phyloP scores from a whole-genome alignment of 2,113 vertebrate genomes.

The Chascanopsetta lugubris region DNA sequence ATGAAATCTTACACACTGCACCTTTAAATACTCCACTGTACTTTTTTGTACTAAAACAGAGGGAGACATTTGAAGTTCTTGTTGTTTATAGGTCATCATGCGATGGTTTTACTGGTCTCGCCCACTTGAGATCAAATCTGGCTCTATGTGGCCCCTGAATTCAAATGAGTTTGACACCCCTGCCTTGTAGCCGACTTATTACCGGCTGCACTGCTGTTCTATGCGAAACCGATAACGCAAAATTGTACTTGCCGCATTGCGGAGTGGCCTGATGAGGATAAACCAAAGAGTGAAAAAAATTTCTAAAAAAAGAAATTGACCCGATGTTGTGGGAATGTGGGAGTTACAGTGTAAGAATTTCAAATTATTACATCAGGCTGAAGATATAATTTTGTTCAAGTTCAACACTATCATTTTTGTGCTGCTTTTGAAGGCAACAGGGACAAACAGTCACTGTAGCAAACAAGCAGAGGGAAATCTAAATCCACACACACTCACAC shows the following conservation, averaged over 20 bases:
- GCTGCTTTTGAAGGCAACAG: background rate
- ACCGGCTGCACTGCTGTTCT: constrained; percentile 23
- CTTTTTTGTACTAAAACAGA: too few species aligned
- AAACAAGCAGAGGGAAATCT: constrained; percentile 2
- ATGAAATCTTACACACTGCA: too few species aligned
- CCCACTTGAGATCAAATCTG: too few species aligned
- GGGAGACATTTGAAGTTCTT: too few species aligned
- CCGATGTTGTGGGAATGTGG: constrained; percentile 14
- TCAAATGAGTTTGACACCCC: too few species aligned
- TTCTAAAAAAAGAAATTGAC: constrained; percentile 16
- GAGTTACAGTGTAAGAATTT: constrained; percentile 29
- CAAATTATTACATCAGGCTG: constrained; percentile 58
- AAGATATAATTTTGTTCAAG: constrained; percentile 48
- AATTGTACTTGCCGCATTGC: constrained; percentile 36
- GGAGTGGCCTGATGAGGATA: constrained; percentile 38
- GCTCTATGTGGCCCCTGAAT: too few species aligned
- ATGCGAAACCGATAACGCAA: constrained; percentile 15
- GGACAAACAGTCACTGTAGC: constrained; percentile 20
- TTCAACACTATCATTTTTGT: constrained; percentile 15
- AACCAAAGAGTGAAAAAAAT: background rate
- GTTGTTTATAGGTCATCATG: too few species aligned
- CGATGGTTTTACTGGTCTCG: too few species aligned
- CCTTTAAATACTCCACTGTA: too few species aligned
- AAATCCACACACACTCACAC: background rate
- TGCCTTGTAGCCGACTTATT: too few species aligned